A percentile compares a stretch with the other conserved stretches of the same genome.
These are phyloP conservation scores for Pseudococcus jackbeardsleyi DNA, from an alignment of 2,888 invertebrate genomes.

Conservation along the genomic window DNA sequence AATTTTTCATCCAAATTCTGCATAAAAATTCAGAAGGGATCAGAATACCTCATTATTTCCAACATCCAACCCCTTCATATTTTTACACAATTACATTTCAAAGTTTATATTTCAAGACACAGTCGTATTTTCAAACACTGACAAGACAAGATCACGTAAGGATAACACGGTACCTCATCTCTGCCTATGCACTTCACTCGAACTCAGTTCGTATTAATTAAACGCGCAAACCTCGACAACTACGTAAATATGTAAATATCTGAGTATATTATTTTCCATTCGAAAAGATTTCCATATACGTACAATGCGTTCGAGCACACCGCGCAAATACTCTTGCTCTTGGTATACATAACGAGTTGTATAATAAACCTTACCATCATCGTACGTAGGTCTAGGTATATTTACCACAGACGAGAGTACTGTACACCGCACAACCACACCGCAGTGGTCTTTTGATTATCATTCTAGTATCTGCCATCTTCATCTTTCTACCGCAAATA, in stretches of 20 bases:
- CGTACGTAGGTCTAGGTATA: neutral
- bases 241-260: neutral
- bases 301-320: neutral
- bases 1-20: too few species aligned
- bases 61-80: too few species aligned
- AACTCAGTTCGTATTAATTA: neutral
- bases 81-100: too few species aligned
- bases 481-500: too few species aligned
- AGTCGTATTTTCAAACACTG: too few species aligned
- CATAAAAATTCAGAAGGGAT: too few species aligned
- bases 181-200: neutral
- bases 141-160: too few species aligned
- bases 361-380: neutral
- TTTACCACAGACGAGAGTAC: neutral
- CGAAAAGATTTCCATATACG: neutral
- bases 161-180: neutral
- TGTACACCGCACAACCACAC: neutral
- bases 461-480: too few species aligned
- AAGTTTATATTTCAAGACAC: too few species aligned
- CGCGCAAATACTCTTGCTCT: neutral
- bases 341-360: neutral
- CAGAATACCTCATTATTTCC: too few species aligned
- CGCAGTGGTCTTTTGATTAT: neutral
- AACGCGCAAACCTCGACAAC: neutral
- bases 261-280: neutral